These are phyloP conservation scores for Patella vulgata DNA, from an alignment of 1,140 invertebrate genomes.

Conservation along the genomic window DNA sequence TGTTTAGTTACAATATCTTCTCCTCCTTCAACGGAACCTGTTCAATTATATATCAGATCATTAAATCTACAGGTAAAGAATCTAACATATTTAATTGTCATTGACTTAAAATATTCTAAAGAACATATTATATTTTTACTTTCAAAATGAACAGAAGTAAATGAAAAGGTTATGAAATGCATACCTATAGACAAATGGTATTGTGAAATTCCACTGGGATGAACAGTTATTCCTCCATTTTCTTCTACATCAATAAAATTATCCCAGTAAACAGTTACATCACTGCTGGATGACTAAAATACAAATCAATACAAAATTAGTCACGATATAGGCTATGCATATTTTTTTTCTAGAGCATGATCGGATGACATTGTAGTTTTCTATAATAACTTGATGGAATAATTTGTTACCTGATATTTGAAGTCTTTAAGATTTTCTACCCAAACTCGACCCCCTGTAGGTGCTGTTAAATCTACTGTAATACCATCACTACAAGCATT, in stretches of 20 bases:
- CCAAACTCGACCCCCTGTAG: constrained; percentile 31
- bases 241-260: constrained; percentile 40
- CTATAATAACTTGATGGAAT: too few relatives aligned
- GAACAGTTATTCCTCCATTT: constrained; percentile 4
- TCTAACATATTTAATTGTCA: too few relatives aligned
- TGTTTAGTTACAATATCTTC: constrained; percentile 33
- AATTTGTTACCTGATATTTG: constrained; percentile 38
- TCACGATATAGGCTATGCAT: too few relatives aligned
- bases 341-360: too few relatives aligned
- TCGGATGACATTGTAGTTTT: too few relatives aligned
- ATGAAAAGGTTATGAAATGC: background rate
- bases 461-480: constrained; percentile 44
- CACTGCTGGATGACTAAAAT: constrained; percentile 28
- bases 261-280: constrained; percentile 35
- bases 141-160: too few relatives aligned
- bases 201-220: constrained; percentile 31
- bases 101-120: background rate
- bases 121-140: background rate
- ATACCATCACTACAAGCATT: constrained; percentile 45
- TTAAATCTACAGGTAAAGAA: constrained; percentile 15
- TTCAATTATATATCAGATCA: too few relatives aligned
- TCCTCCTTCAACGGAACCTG: constrained; percentile 36
- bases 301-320: too few relatives aligned
- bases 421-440: constrained; percentile 23
- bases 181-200: constrained; percentile 38